Conservation (phyloP, 2,113 vertebrate genomes). For the Pedionomus torquatus region DNA sequence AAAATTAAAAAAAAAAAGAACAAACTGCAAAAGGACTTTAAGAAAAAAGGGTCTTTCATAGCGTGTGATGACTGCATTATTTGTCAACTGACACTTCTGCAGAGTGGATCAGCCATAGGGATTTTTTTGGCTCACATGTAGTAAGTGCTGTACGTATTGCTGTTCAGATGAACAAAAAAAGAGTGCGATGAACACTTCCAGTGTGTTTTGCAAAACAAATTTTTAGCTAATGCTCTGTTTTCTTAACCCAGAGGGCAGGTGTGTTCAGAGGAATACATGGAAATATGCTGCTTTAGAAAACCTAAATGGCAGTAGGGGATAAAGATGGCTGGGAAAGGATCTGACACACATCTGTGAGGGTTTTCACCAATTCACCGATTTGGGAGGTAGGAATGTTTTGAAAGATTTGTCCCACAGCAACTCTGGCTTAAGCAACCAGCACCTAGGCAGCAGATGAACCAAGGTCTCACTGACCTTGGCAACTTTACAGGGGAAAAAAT, state of each 20-base stretch:
- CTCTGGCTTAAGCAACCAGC: neutral
- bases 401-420: neutral
- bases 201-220: neutral
- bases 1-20: neutral
- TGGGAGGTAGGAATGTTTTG: neutral
- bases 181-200: neutral
- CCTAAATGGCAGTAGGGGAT: neutral
- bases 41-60: neutral
- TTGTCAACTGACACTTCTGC: neutral
- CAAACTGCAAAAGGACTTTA: neutral
- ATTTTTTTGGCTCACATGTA: neutral
- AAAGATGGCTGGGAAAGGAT: neutral
- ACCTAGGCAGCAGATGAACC: neutral
- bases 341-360: neutral
- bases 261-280: neutral
- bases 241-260: neutral
- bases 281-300: neutral
- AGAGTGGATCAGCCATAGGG: neutral
- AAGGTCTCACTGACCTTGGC: conserved; percentile 44
- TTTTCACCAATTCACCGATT: neutral
- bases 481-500: conserved; percentile 11
- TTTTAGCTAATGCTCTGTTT: neutral
- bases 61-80: neutral
- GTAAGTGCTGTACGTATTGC: neutral
- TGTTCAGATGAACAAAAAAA: neutral